phyloP scores from a whole-genome alignment of 2,113 vertebrate species.

The Corydoras maculifer region DNA sequence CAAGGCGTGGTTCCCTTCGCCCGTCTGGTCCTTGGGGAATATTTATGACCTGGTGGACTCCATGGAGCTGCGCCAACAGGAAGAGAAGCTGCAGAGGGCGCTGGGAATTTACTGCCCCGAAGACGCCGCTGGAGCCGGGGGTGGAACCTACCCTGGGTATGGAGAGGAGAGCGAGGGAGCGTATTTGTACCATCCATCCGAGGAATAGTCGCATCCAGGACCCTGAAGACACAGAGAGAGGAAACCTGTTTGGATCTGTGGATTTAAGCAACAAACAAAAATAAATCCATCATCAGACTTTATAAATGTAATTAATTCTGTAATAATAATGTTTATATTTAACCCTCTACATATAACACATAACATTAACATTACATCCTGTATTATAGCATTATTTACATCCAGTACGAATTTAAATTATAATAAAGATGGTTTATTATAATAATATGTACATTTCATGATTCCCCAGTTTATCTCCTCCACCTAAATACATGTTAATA shows the following conservation, averaged over 20 bases:
- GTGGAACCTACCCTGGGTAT: slow-evolving; percentile 45
- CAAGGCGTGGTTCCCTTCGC: slow-evolving; percentile 68
- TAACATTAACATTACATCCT: too few species aligned
- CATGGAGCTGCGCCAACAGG: slow-evolving; percentile 63
- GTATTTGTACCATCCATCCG: slow-evolving; percentile 47
- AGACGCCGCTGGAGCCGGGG: slow-evolving; percentile 27
- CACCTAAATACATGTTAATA: too few species aligned
- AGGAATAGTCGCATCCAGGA: slow-evolving; percentile 39
- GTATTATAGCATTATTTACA: too few species aligned
- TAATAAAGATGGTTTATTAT: too few species aligned
- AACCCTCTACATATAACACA: too few species aligned
- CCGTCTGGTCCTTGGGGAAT: slow-evolving; percentile 67
- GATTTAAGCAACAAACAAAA: too few species aligned
- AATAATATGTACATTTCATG: too few species aligned
- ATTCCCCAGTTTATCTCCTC: too few species aligned
- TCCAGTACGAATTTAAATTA: too few species aligned
- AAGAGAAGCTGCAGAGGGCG: slow-evolving; percentile 63
- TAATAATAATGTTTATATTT: too few species aligned
- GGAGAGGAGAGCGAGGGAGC: slow-evolving; percentile 41
- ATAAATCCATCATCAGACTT: too few species aligned
- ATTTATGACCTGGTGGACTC: slow-evolving; percentile 72
- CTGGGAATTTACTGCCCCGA: slow-evolving; percentile 66
- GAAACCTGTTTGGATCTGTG: not conserved
- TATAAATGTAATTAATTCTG: too few species aligned
- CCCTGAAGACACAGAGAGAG: not conserved